phyloP scores from a whole-genome alignment of 2,797 vertebrate species.

The Buceros bicornis region DNA sequence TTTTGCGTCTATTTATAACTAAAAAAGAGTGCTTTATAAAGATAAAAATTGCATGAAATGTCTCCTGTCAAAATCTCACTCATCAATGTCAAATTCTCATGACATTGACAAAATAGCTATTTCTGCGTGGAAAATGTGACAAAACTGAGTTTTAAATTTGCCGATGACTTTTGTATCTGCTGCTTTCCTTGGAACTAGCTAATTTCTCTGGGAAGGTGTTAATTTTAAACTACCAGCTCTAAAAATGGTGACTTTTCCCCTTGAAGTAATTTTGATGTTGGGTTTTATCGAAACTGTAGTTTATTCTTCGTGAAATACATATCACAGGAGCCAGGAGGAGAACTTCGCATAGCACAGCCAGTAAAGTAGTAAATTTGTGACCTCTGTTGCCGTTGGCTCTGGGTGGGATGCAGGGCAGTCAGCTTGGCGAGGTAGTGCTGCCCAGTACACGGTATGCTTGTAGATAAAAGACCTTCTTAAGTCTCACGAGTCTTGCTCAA shows the following conservation, averaged over 20 bases:
- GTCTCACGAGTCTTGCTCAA: neutral
- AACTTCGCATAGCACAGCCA: neutral
- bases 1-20: conserved; percentile 52
- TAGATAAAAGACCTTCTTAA: neutral
- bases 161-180: neutral
- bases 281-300: neutral
- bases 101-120: conserved; percentile 61
- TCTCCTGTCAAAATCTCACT: conserved; percentile 61
- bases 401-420: neutral
- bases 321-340: neutral
- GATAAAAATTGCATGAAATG: conserved; percentile 38
- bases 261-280: neutral
- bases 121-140: conserved; percentile 46
- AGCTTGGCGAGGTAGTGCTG: neutral
- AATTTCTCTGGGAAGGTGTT: conserved; percentile 5
- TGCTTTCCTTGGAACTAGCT: conserved; percentile 25
- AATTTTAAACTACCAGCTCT: neutral
- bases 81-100: conserved; percentile 52
- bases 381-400: neutral
- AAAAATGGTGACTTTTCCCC: neutral
- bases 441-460: neutral
- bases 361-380: neutral
- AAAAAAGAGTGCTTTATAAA: neutral
- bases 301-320: neutral
- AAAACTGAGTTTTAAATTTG: neutral